Percentiles rank a stretch among this genome's conserved stretches.
phyloP scores from a whole-genome alignment of 2,113 vertebrate genomes.

The Myrmecobius fasciatus region DNA sequence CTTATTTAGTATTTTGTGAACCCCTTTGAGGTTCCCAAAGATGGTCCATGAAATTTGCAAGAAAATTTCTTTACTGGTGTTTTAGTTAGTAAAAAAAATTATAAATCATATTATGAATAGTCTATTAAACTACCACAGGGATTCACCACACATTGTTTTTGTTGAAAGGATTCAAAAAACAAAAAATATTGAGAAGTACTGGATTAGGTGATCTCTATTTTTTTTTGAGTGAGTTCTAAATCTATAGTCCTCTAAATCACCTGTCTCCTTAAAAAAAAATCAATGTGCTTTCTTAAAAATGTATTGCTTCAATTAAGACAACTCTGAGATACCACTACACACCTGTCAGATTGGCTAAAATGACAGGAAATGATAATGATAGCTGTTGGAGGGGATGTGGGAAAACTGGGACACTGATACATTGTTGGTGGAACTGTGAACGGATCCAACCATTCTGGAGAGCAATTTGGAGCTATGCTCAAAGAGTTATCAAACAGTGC shows the following conservation, averaged over 20 bases:
- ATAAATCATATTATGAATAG: not conserved
- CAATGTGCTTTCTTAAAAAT: not conserved
- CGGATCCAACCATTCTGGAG: too few relatives aligned
- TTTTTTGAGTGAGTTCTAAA: not conserved
- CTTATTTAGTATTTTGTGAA: not conserved
- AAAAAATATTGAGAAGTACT: not conserved
- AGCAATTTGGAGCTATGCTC: too few relatives aligned
- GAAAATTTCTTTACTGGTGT: not conserved
- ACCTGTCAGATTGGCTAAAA: too few relatives aligned
- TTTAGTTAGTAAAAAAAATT: not conserved
- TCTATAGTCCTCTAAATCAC: not conserved
- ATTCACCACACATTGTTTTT: not conserved
- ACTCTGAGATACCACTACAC: too few relatives aligned
- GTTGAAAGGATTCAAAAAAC: not conserved
- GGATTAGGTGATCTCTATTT: not conserved
- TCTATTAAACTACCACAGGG: not conserved
- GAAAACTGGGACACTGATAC: too few relatives aligned
- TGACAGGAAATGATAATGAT: too few relatives aligned
- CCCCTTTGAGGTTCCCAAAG: not conserved
- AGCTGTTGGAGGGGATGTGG: too few relatives aligned
- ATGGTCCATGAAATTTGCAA: not conserved
- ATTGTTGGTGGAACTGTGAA: too few relatives aligned
- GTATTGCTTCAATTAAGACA: too few relatives aligned
- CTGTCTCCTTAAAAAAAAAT: not conserved
- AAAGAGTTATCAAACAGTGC: too few relatives aligned